phyloP scores from a whole-genome alignment of 2,888 invertebrate genomes.

The Patella pellucida region DNA sequence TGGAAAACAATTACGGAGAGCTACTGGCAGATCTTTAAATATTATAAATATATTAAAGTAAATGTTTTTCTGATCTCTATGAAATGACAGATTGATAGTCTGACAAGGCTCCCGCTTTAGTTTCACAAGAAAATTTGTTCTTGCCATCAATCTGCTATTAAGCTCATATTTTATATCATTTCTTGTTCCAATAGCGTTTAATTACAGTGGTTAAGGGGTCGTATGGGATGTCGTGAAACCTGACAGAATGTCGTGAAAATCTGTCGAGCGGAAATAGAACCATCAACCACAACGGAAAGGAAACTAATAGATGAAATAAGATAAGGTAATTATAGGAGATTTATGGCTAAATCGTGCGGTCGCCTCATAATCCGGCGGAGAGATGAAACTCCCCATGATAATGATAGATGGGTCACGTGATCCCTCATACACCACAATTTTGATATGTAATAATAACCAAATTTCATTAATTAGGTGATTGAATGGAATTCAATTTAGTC shows the following conservation, averaged over 20 bases:
- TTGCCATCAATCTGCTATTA: no score
- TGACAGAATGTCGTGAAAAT: slow-evolving; percentile 11
- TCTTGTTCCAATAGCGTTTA: neutral
- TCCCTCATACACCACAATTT: slow-evolving; percentile 1
- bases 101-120: no score
- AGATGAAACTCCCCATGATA: neutral
- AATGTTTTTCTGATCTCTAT: no score
- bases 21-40: no score
- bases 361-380: neutral
- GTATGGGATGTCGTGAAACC: slow-evolving; percentile 1
- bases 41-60: no score
- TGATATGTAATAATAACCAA: neutral
- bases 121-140: no score
- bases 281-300: neutral
- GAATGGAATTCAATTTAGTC: no score
- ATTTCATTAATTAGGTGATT: neutral
- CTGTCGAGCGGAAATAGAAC: slow-evolving; percentile 11
- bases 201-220: neutral
- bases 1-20: no score
- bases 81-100: no score
- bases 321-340: slow-evolving; percentile 7
- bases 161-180: no score
- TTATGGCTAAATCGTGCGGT: neutral
- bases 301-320: slow-evolving; percentile 12
- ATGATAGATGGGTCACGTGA: slow-evolving; percentile 3